Base-by-base conservation (phyloP, 2,888 invertebrate genomes). In the Resseliella maxima region DNA sequence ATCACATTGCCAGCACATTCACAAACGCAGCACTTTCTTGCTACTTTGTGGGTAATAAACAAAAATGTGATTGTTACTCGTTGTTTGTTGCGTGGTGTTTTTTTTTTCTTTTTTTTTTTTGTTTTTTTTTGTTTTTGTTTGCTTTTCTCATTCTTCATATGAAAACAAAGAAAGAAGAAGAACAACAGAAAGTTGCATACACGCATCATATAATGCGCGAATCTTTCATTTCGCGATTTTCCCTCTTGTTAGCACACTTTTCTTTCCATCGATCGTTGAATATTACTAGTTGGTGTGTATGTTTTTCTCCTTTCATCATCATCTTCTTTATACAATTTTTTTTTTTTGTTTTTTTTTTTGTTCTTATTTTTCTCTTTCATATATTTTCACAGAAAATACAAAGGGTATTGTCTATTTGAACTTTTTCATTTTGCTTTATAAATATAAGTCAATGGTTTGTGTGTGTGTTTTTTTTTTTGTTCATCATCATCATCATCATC, bases 391-490 rank as follows among this genome's bases (percentile, higher is more conserved):
- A 59, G 31, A 72, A 72, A 72, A 72, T 72, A 72, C 72, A 72
- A 72, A 72, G 72, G 72, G 72, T 72, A 72, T 72, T 72, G 72
- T 72, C 72, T 72, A 72, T 72, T 59, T 59, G 59, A 24, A 24
- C 72, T 31, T 72, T 27, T 12, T 31, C 24, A 24, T n/a, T 72
- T 72, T 59, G 24, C 24, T n/a, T 72, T 72, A 27, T 72, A 31
- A 72, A 72, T 72, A 27, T 72, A 72, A 72, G 72, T 31, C 72
- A 72, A 72, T 72, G 72, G 31, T 72, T 72, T 72, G 50, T n/a
- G n/a, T n/a, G n/a, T n/a, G n/a, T n/a, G n/a, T 15, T 8, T 50
- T 50, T 8, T 18, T 50, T 2, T 50, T 18, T 8, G 46, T 18
- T 18, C 12, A 5, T 41, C 41, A 8, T 8, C 41, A 41, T 41